These are phyloP conservation scores for Corbicula japonica DNA, from an alignment of 2,888 invertebrate species.

Conservation along the genomic window DNA sequence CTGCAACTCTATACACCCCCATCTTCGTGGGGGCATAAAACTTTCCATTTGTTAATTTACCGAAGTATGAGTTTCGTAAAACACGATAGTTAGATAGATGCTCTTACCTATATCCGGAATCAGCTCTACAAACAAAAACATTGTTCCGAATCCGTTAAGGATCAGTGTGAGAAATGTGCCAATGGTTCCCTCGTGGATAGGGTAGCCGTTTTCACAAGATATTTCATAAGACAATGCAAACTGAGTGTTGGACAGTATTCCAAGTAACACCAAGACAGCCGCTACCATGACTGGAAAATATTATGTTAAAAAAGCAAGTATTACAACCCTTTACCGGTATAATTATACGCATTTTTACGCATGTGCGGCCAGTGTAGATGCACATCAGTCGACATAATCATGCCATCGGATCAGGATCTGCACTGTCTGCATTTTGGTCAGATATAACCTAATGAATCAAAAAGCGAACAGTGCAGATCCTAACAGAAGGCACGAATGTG, in stretches of 20 bases:
- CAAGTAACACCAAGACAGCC: background rate
- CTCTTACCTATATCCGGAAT: conserved; percentile 14
- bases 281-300: background rate
- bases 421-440: background rate
- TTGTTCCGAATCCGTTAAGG: background rate
- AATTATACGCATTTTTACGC: background rate
- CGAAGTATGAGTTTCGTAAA: background rate
- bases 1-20: background rate
- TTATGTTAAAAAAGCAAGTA: background rate
- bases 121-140: conserved; percentile 2
- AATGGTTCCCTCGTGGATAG: conserved; percentile 14
- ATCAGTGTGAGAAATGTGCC: conserved; percentile 6
- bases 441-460: background rate
- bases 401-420: background rate
- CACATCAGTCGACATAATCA: too few species aligned
- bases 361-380: background rate
- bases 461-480: too few species aligned
- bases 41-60: background rate
- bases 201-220: conserved; percentile 18
- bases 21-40: background rate
- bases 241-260: background rate
- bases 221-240: conserved; percentile 2
- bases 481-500: too few species aligned
- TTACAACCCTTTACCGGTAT: background rate
- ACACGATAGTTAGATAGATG: background rate